These are phyloP conservation scores for Plagodis dolabraria DNA, from an alignment of 2,888 invertebrate genomes.

Conservation along the genomic window DNA sequence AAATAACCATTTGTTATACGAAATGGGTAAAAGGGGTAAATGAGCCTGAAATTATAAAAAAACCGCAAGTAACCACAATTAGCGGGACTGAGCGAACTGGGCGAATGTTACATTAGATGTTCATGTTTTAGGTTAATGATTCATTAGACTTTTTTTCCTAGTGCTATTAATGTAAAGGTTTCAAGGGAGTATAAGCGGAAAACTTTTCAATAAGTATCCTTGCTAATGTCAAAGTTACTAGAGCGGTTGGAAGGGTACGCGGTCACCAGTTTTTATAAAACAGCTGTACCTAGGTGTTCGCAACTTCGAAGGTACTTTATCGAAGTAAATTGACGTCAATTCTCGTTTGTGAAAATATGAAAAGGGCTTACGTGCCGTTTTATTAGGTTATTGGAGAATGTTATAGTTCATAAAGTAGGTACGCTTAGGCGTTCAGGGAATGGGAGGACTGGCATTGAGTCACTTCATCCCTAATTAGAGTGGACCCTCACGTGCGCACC, in stretches of 20 bases:
- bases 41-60: constrained; percentile 47
- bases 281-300: constrained; percentile 14
- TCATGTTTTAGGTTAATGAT: constrained; percentile 36
- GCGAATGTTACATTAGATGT: constrained; percentile 33
- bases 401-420: constrained; percentile 17
- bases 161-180: constrained; percentile 26
- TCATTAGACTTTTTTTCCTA: constrained; percentile 33
- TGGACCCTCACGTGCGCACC: constrained; percentile 62
- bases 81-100: constrained; percentile 36
- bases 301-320: constrained; percentile 9
- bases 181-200: constrained; percentile 21
- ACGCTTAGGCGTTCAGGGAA: constrained; percentile 20
- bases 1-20: constrained; percentile 44
- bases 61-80: constrained; percentile 49
- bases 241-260: constrained; percentile 10
- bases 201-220: constrained; percentile 31
- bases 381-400: constrained; percentile 19
- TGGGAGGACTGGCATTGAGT: constrained; percentile 41
- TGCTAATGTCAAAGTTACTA: constrained; percentile 34
- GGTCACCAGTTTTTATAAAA: constrained; percentile 18
- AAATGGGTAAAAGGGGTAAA: constrained; percentile 46
- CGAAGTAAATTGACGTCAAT: constrained; percentile 22
- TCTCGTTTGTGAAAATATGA: constrained; percentile 19
- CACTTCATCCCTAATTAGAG: constrained; percentile 64
- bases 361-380: constrained; percentile 21